These are phyloP conservation scores for Euwallacea similis DNA, from an alignment of 1,140 invertebrate genomes.

Conservation along the genomic window DNA sequence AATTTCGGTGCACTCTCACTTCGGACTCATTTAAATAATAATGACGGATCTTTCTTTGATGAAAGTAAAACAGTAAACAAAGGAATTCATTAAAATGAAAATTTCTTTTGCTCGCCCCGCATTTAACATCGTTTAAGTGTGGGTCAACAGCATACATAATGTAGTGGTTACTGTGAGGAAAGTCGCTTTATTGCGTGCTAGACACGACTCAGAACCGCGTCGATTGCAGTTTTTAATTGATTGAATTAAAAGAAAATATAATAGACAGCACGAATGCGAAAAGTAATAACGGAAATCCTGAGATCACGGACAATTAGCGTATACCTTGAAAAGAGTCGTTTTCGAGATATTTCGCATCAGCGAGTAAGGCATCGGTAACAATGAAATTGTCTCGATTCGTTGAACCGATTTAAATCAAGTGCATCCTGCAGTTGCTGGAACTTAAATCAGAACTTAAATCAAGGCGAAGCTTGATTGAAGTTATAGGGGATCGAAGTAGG, in stretches of 20 bases:
- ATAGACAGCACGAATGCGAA: too few relatives aligned
- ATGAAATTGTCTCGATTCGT: conserved; percentile 13
- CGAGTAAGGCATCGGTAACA: neutral
- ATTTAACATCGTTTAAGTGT: neutral
- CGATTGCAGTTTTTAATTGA: too few relatives aligned
- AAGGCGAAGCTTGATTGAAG: neutral
- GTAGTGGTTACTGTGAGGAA: neutral
- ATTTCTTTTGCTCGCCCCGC: neutral
- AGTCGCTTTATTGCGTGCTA: neutral
- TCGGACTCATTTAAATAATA: too few relatives aligned
- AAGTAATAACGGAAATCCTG: too few relatives aligned
- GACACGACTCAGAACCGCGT: neutral
- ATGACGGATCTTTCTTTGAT: neutral
- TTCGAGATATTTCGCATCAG: too few relatives aligned
- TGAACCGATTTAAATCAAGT: conserved; percentile 16
- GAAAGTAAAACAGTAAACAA: conserved; percentile 1
- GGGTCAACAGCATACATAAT: conserved; percentile 2
- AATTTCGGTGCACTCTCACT: too few relatives aligned
- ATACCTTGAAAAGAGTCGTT: too few relatives aligned
- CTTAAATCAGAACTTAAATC: too few relatives aligned
- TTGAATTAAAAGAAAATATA: too few relatives aligned
- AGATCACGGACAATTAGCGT: too few relatives aligned
- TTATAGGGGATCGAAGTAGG: neutral
- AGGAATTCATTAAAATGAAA: conserved; percentile 2
- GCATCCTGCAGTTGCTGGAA: conserved; percentile 2